These are phyloP conservation scores for Umimayanthus kanabou DNA, from an alignment of 92 coral and sea anemone genomes.

Conservation along the genomic window DNA sequence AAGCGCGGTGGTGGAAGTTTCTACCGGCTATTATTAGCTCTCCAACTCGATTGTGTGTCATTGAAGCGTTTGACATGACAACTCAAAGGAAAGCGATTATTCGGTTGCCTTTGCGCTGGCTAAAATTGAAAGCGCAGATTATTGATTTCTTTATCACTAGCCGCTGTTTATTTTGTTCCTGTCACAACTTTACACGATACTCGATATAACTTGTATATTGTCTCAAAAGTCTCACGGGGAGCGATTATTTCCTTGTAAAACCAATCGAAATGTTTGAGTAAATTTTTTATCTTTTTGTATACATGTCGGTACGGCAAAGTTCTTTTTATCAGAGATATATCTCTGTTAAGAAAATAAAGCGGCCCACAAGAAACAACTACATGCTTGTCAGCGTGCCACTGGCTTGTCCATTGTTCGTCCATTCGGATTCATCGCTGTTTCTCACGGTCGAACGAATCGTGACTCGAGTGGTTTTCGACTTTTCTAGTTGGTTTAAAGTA, in stretches of 20 bases:
- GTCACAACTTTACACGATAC: slow-evolving; percentile 33
- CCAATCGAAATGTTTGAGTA: slow-evolving; percentile 45
- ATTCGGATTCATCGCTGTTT: slow-evolving; percentile 1
- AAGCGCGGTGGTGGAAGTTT: slow-evolving; percentile 80
- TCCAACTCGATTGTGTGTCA: slow-evolving; percentile 75
- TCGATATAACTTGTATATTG: slow-evolving; percentile 43
- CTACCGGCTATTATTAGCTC: slow-evolving; percentile 78
- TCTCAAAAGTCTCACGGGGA: slow-evolving; percentile 27
- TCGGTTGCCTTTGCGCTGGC: slow-evolving; percentile 81
- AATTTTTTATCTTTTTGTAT: slow-evolving; percentile 36
- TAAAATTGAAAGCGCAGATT: slow-evolving; percentile 55
- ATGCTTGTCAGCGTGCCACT: slow-evolving; percentile 6
- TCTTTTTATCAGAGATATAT: slow-evolving; percentile 17
- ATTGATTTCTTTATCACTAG: slow-evolving; percentile 54
- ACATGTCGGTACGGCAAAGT: slow-evolving; percentile 30
- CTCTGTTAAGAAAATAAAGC: slow-evolving; percentile 27
- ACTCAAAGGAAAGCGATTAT: slow-evolving; percentile 80
- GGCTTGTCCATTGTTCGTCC: slow-evolving; percentile 19
- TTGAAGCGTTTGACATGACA: slow-evolving; percentile 88
- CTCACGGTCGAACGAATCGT: slow-evolving; percentile 38
- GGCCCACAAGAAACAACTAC: slow-evolving; percentile 15
- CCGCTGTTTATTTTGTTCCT: slow-evolving; percentile 70
- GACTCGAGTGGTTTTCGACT: background rate
- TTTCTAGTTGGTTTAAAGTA: slow-evolving; percentile 4
- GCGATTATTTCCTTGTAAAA: slow-evolving; percentile 31